Evolutionary conservation across 1,140 invertebrate genomes (phyloP).

Genomic region (Bombus vancouverensis): DNA sequence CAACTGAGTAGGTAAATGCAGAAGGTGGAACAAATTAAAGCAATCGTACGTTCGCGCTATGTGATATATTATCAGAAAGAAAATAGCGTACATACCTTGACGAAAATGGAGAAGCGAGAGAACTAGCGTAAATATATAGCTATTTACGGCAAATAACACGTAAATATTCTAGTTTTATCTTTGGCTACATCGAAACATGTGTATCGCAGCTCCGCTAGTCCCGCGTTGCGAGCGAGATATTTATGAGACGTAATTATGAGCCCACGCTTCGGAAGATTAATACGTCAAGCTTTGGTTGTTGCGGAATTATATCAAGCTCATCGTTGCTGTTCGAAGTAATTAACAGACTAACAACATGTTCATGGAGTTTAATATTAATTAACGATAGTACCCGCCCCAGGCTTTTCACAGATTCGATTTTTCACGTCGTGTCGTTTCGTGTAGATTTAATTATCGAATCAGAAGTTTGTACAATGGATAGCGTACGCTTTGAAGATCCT

Average conservation of each 20-base stretch:
- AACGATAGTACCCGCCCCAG: no score
- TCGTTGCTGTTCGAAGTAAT: not conserved
- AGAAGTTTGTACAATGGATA: not conserved
- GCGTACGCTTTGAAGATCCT: not conserved
- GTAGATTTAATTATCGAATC: not conserved
- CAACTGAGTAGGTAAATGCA: not conserved
- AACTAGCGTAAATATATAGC: not conserved
- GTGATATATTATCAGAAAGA: no score
- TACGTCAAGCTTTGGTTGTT: constrained; percentile 5
- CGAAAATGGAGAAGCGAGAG: not conserved
- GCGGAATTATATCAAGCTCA: not conserved
- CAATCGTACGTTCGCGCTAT: not conserved
- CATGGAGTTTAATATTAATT: not conserved
- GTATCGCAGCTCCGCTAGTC: not conserved
- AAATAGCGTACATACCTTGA: not conserved
- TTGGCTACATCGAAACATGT: not conserved
- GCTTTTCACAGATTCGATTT: not conserved
- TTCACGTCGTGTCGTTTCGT: not conserved
- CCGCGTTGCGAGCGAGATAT: not conserved
- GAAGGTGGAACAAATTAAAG: not conserved
- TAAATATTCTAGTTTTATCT: constrained; percentile 11
- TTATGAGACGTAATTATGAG: constrained; percentile 12
- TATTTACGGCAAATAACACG: not conserved
- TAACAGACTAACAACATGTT: not conserved
- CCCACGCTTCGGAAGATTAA: constrained; percentile 13